Conservation (phyloP, 2,888 invertebrate genomes). For the Empis stercorea region DNA sequence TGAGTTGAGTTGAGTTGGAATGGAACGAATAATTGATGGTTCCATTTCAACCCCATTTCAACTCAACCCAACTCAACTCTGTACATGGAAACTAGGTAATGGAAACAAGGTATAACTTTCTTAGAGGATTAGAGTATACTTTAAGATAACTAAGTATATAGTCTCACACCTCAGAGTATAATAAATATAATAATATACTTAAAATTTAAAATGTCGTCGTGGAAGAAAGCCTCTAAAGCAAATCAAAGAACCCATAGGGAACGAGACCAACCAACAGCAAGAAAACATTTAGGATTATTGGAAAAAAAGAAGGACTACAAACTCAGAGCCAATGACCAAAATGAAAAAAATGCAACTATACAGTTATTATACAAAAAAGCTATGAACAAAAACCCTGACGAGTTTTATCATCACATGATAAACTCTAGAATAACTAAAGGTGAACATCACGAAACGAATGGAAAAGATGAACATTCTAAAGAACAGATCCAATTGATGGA, state of each 20-base stretch:
- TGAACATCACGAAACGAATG: constrained; percentile 51
- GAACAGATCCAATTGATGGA: constrained; percentile 82
- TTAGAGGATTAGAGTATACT: too few species aligned
- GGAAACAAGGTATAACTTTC: too few species aligned
- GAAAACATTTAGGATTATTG: constrained; percentile 65
- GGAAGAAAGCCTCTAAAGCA: constrained; percentile 77
- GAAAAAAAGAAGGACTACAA: constrained; percentile 87
- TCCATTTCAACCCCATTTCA: too few species aligned
- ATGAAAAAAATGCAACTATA: constrained; percentile 70
- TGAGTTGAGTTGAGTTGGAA: too few species aligned
- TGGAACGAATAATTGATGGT: too few species aligned
- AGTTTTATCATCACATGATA: constrained; percentile 96
- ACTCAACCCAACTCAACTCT: too few species aligned
- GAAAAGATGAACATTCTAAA: constrained; percentile 60
- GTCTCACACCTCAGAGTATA: too few species aligned
- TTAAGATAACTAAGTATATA: too few species aligned
- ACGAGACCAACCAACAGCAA: constrained; percentile 66
- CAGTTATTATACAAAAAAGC: constrained; percentile 73
- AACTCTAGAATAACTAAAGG: constrained; percentile 60
- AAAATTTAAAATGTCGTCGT: constrained; percentile 40
- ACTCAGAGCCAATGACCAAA: constrained; percentile 61
- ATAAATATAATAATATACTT: not conserved
- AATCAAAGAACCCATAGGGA: constrained; percentile 75
- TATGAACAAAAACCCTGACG: constrained; percentile 91
- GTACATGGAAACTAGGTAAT: too few species aligned